Evolutionary conservation across 2,113 vertebrate species (phyloP), one percentile per base, ranked within the genome.

Genomic region (Aplodontia rufa): DNA sequence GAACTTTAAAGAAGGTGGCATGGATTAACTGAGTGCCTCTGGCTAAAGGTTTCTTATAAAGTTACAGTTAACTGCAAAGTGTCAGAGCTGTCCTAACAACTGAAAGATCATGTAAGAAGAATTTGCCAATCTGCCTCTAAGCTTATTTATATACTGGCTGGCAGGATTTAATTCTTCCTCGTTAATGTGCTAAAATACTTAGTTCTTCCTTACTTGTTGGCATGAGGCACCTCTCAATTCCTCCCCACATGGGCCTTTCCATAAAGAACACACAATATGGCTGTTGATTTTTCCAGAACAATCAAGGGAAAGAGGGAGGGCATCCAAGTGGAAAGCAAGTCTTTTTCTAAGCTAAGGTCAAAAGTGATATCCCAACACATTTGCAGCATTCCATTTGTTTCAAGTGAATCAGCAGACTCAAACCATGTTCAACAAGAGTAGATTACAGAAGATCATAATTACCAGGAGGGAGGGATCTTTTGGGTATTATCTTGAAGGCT

Each of bases 391-490:
- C 24, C 22, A 45, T 45, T 26, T 66, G 6, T 37, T 62, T 75
- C 2, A 68, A 47, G 26, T 53, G 20, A 66, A 9, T 47, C 3
- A 53, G 24, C 14, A 24, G 20, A 17, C 37, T 0, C 6, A 55
- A 12, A 6, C 26, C 8, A 42, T 49, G 13, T 2, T 40, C 19
- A 68, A 32, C 0, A 14, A 0, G 13, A 30, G 3, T 8, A 68
- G 6, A 69, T 32, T 60, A 42, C 26, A 58, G 40, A 49, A 30
- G 75, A 35, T 2, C 10, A 30, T 19, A 66, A 51, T 49, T 12
- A 2, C 40, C 66, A 55, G 28, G 9, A 66, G 2, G 40, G 5
- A 74, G 17, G 2, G 1, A 42, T 37, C 14, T n/a, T 32, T 19
- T 75, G 9, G 4, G 2, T 7, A 20, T 20, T 24, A 71, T 47